Percentiles rank a stretch among this genome's conserved stretches.
These are phyloP conservation scores for Spongia lamella DNA, from an alignment of 37 sponge, comb jelly and placozoan genomes.

Conservation along the genomic window DNA sequence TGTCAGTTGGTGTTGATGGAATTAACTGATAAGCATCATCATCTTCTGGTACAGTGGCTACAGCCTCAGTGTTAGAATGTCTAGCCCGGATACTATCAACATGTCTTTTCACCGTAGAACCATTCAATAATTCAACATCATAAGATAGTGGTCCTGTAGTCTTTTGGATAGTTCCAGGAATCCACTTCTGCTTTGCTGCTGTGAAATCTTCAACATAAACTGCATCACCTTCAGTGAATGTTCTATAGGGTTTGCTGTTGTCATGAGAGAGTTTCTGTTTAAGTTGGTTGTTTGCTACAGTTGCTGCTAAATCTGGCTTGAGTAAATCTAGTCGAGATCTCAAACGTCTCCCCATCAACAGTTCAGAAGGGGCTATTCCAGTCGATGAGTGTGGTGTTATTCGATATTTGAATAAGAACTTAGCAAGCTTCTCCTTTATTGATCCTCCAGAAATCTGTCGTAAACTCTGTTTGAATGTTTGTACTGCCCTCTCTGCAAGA, in stretches of 20 bases:
- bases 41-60: no score
- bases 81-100: not conserved
- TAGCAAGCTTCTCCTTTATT: slow-evolving; percentile 2
- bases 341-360: slow-evolving; percentile 22
- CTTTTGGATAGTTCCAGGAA: slow-evolving; percentile 9
- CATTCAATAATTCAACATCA: slow-evolving; percentile 1
- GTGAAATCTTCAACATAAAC: slow-evolving; percentile 41
- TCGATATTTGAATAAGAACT: slow-evolving; percentile 20
- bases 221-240: slow-evolving; percentile 19
- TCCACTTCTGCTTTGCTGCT: not conserved
- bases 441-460: not conserved
- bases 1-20: no score
- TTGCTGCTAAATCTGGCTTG: slow-evolving; percentile 7
- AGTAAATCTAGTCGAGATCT: slow-evolving; percentile 36
- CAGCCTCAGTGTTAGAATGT: no score
- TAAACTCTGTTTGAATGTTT: slow-evolving; percentile 32
- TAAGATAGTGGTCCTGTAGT: slow-evolving; percentile 29
- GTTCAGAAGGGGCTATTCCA: slow-evolving; percentile 26
- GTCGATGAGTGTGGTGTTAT: slow-evolving; percentile 33
- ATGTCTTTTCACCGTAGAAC: slow-evolving; percentile 20
- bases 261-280: slow-evolving; percentile 25
- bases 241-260: not conserved
- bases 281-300: slow-evolving; percentile 9
- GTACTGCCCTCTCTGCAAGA: slow-evolving; percentile 32
- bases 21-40: no score